These are phyloP conservation scores for Pseudeuparius sepicola DNA, from an alignment of 2,888 invertebrate genomes.

Conservation along the genomic window DNA sequence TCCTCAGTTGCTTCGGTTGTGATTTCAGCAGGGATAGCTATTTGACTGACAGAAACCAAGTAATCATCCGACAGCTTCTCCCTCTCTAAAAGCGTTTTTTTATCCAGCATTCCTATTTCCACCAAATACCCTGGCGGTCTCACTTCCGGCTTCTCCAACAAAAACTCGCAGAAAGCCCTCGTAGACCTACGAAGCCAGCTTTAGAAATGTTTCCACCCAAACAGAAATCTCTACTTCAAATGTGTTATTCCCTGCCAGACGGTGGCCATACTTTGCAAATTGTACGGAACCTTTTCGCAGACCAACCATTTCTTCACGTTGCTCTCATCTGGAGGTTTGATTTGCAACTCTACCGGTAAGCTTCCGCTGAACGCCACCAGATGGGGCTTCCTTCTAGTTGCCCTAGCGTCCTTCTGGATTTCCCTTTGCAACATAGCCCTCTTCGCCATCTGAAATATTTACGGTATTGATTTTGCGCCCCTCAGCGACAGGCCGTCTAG, in stretches of 20 bases:
- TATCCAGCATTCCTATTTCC: conserved; percentile 44
- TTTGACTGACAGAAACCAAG: no score
- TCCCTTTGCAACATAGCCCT: conserved; percentile 20
- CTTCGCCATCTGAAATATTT: conserved; percentile 17
- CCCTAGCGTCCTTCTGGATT: conserved; percentile 20
- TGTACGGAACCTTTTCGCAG: conserved; percentile 46
- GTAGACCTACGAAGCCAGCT: conserved; percentile 39
- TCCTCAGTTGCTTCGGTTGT: no score
- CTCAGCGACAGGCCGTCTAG: no score
- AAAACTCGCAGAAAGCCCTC: conserved; percentile 42
- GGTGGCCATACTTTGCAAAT: conserved; percentile 49
- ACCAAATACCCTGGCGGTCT: conserved; percentile 44
- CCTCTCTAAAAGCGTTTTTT: no score
- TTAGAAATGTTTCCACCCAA: not conserved
- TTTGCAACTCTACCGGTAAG: conserved; percentile 22
- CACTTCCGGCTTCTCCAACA: conserved; percentile 45
- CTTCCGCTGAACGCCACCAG: conserved; percentile 22
- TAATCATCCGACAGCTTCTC: no score
- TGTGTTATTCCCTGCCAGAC: conserved; percentile 55
- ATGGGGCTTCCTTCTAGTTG: conserved; percentile 17
- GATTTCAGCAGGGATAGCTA: no score
- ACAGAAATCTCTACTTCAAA: conserved; percentile 35
- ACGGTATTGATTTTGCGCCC: not conserved
- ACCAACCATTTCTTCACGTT: conserved; percentile 46
- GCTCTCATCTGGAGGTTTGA: conserved; percentile 35